Base-by-base conservation (phyloP, 1,140 invertebrate genomes). In the Drosophila nasuta region DNA sequence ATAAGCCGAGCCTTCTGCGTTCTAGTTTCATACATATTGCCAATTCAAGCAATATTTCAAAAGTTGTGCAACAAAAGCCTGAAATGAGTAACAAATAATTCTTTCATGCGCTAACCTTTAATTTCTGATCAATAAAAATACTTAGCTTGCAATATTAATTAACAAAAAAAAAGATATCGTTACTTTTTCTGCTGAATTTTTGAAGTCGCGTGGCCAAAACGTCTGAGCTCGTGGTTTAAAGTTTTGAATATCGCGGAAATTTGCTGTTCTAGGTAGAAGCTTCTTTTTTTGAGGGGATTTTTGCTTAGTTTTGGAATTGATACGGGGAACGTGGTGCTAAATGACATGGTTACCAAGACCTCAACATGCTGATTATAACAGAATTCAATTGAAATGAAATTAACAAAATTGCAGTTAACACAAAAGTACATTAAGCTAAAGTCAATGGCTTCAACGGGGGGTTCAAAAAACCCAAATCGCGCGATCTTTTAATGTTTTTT, bases 381-480 rank as follows among this genome's bases (percentile, higher is more conserved):
- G 49, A 71, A 80, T 77, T 56, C 68, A 13, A 56, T 45, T 59
- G 49, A 8, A 54, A 57, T 10, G 20, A 38, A 30, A 52, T 28
- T 8, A 48, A 5, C n/a, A 56, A 68, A 69, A 70, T 30, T 75
- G 72, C 58, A 70, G 7, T 58, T 35, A 41, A 20, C 15, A 33
- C 25, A 62, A 38, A 81, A 63, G 58, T 35, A 54, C 52, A 56
- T 41, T 52, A 57, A 74, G 68, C 56, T 64, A 56, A 75, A 72
- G 83, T 82, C 83, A 85, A 77, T 86, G 82, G 74, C 81, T 81
- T 81, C 7, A 15, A 20, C 20, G 52, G 57, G 76, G 68, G 59
- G 57, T 75, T 64, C 66, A 69, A 67, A 43, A 69, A 71, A 49
- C 66, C 38, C 59, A 17, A 65, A 88, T 86, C 82, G 81, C 79